Evolutionary conservation across 2,888 invertebrate genomes (phyloP), one percentile per base, ranked within the genome.

Genomic region (Cephonodes hylas): DNA sequence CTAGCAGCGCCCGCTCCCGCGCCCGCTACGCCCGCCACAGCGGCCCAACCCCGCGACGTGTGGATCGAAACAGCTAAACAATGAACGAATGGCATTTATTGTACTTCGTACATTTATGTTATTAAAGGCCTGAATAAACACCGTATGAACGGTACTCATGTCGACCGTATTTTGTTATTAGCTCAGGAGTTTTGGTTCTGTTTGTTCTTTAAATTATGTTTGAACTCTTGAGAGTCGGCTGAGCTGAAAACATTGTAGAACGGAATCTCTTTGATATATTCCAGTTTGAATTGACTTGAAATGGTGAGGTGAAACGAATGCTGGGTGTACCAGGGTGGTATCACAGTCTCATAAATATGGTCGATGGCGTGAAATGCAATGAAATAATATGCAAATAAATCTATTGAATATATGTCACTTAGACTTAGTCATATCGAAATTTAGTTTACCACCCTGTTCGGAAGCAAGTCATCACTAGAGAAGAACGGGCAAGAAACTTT

Each of bases 11-110:
- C 80, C 68, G 88, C 85, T 0, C 88, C 88, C 60, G 83, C 81
- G 0, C 81, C 80, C 74, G 85, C 81, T 65, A 80, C 84, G 69
- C 81, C 80, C 25, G 88, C 71, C 69, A 81, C 79, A 10, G 81
- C 72, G 56, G 82, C 77, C 88, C 89, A 90, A 1, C 91, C 92
- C 0, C 93, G 90, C 5, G 94, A 93, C 23, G 94, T 94, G 79
- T 94, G 94, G 66, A 94, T 94, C 58, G 94, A 94, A 23, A 93
- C 93, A 22, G 94, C 94, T 94, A 80, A 48, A 10, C 77, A 61
- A 70, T 64, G 63, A 53, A 25, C 8, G 45, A 27, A 44, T 57
- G 42, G 38, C 31, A 42, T 61, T 63, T 53, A 48, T 62, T 62
- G 58, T 59, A 38, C 42, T 18, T 42, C 4, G 10, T 20, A 58